A percentile compares a stretch with the other conserved stretches of the same genome.
phyloP scores from a whole-genome alignment of 2,113 vertebrate genomes.

The Xiphophorus hellerii region DNA sequence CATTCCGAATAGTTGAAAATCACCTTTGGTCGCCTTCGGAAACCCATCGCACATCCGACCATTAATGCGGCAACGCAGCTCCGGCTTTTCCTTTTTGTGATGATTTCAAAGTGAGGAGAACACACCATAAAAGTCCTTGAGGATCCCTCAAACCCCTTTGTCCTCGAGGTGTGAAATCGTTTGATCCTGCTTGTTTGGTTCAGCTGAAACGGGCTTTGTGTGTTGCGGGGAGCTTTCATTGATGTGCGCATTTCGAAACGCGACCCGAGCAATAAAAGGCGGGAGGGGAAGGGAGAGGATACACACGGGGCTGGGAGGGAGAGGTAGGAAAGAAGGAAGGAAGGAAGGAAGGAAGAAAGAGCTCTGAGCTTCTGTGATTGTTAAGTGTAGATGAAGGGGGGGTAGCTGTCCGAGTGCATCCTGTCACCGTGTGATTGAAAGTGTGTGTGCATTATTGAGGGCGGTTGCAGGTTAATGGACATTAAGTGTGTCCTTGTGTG shows the following conservation, averaged over 20 bases:
- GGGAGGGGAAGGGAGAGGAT: conserved; percentile 18
- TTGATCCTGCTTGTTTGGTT: conserved; percentile 61
- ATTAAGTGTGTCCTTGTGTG: conserved; percentile 53
- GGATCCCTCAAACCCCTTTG: conserved; percentile 24
- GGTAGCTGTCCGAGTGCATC: conserved; percentile 34
- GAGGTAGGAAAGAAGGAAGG: conserved; percentile 47
- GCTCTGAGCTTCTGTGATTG: conserved; percentile 64
- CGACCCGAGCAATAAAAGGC: conserved; percentile 37
- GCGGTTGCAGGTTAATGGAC: conserved; percentile 55
- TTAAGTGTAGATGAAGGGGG: conserved; percentile 52
- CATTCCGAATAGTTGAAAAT: conserved; percentile 4
- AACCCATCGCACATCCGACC: conserved; percentile 1
- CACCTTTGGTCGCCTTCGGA: background rate
- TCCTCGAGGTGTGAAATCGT: conserved; percentile 61
- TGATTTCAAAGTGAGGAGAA: conserved; percentile 42
- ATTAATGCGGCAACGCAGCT: conserved; percentile 17
- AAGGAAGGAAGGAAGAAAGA: conserved; percentile 62
- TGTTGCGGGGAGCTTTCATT: conserved; percentile 22
- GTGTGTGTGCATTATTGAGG: conserved; percentile 21
- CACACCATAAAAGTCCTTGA: conserved; percentile 31
- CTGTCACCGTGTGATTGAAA: conserved; percentile 3
- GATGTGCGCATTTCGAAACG: conserved; percentile 30
- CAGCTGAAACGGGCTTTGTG: conserved; percentile 44
- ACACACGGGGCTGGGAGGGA: conserved; percentile 21
- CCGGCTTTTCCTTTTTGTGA: conserved; percentile 5